Evolutionary conservation across 2,888 invertebrate genomes (phyloP).

Genomic region (Stratiomys singularior): DNA sequence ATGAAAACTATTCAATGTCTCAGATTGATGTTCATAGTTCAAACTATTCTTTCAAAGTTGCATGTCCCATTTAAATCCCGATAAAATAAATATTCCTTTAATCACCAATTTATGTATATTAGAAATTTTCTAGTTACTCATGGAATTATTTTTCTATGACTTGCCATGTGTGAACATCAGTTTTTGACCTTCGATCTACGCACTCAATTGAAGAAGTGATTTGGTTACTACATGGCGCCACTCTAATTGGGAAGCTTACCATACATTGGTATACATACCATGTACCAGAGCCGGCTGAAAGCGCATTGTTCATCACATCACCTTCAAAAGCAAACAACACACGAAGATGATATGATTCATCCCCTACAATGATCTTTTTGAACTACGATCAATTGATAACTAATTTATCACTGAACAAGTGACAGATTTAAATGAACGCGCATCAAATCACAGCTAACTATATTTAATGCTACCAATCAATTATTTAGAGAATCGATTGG

Average conservation of each 20-base stretch:
- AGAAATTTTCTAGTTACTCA: slow-evolving; percentile 1
- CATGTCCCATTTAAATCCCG: too few species aligned
- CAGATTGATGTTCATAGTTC: too few species aligned
- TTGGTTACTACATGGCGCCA: slow-evolving; percentile 37
- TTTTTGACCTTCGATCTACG: slow-evolving; percentile 29
- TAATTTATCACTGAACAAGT: slow-evolving; percentile 9
- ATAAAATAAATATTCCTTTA: too few species aligned
- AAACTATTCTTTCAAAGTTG: neutral
- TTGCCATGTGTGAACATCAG: slow-evolving; percentile 6
- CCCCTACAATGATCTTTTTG: slow-evolving; percentile 20
- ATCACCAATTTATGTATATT: too few species aligned
- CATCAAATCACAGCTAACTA: slow-evolving; percentile 4
- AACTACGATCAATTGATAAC: slow-evolving; percentile 12
- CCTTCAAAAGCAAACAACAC: neutral
- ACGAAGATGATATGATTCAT: slow-evolving; percentile 17
- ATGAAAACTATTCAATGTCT: too few species aligned
- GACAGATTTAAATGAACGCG: neutral
- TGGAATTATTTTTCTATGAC: neutral
- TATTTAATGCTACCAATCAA: neutral
- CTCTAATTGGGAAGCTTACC: slow-evolving; percentile 14
- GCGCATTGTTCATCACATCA: neutral
- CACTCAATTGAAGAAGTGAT: slow-evolving; percentile 37
- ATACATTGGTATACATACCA: neutral
- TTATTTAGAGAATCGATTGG: neutral
- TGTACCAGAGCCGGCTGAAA: neutral